A percentile compares a stretch with the other conserved stretches of the same genome.
Conservation (phyloP, 2,113 vertebrate species). For the Thunnus thynnus region DNA sequence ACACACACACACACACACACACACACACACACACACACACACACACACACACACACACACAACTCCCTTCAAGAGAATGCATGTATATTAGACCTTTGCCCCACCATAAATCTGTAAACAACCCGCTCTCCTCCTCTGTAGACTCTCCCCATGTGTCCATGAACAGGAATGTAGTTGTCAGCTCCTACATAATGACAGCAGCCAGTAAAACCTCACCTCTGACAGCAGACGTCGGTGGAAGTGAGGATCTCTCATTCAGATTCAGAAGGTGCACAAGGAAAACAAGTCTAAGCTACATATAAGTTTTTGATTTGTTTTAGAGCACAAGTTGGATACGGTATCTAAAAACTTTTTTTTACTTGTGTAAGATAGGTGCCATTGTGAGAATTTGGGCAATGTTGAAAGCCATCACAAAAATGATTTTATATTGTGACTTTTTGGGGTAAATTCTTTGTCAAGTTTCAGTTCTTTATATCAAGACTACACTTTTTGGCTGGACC, state of each 20-base stretch:
- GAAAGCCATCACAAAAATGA: too few relatives aligned
- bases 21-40: constrained; percentile 3
- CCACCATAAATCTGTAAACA: constrained; percentile 60
- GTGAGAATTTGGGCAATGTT: too few relatives aligned
- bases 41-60: constrained; percentile 3
- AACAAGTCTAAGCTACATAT: background rate
- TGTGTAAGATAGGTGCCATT: too few relatives aligned
- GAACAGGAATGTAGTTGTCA: constrained; percentile 43
- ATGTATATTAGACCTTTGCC: constrained; percentile 60
- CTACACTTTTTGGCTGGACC: too few relatives aligned
- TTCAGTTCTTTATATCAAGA: too few relatives aligned
- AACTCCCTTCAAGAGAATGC: constrained; percentile 35
- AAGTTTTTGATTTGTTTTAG: background rate
- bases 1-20: background rate
- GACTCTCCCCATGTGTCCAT: constrained; percentile 15
- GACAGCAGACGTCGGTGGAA: constrained; percentile 13
- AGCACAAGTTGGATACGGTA: background rate
- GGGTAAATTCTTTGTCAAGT: too few relatives aligned
- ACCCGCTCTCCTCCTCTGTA: background rate
- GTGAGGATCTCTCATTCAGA: constrained; percentile 30
- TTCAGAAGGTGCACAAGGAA: background rate
- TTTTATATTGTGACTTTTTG: too few relatives aligned
- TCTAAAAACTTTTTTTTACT: too few relatives aligned
- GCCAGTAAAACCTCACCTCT: constrained; percentile 30
- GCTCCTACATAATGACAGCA: constrained; percentile 14